Evolutionary conservation across 2,113 vertebrate species (phyloP).

Genomic region (Pogona vitticeps): DNA sequence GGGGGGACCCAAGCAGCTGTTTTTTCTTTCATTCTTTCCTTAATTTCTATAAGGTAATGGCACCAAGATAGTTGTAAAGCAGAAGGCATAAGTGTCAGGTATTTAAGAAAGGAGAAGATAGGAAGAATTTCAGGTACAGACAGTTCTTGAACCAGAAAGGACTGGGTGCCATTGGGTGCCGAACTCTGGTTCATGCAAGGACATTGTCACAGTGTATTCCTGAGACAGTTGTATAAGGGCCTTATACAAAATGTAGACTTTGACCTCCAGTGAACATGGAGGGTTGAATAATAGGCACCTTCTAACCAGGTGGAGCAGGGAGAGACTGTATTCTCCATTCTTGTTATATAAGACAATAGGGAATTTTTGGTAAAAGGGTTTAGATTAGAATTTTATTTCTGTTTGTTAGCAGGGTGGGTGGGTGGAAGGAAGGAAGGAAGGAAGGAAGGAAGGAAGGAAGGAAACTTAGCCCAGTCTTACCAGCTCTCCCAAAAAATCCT

Average conservation of each 20-base stretch:
- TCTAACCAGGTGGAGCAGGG: too few relatives aligned
- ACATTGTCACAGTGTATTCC: constrained; percentile 3
- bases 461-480: too few relatives aligned
- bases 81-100: neutral
- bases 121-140: neutral
- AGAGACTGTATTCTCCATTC: too few relatives aligned
- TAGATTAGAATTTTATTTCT: too few relatives aligned
- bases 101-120: neutral
- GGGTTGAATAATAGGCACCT: too few relatives aligned
- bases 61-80: neutral
- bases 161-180: neutral
- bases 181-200: constrained; percentile 1
- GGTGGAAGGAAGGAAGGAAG: too few relatives aligned
- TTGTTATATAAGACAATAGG: too few relatives aligned
- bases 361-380: too few relatives aligned
- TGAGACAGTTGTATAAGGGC: neutral
- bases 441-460: too few relatives aligned
- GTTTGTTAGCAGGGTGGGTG: too few relatives aligned
- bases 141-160: neutral
- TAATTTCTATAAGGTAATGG: neutral
- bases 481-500: too few relatives aligned
- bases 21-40: neutral
- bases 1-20: neutral
- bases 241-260: neutral
- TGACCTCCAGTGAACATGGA: neutral